A percentile compares a stretch with the other conserved stretches of the same genome.
phyloP scores from a whole-genome alignment of 2,888 invertebrate genomes.

The Trilocha varians region DNA sequence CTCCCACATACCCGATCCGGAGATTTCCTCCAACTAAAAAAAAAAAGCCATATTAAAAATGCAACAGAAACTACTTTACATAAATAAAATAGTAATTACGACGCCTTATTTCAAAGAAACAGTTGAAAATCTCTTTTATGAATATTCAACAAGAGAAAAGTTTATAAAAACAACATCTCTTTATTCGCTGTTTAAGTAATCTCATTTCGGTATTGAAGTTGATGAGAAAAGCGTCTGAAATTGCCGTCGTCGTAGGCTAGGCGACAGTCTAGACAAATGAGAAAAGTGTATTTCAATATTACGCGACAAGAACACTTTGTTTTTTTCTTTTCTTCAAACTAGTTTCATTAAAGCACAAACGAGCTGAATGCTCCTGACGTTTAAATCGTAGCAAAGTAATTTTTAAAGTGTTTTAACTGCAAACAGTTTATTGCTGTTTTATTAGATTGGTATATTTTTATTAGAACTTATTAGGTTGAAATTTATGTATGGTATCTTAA shows the following conservation, averaged over 20 bases:
- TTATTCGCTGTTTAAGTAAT: background rate
- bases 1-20: too few species aligned
- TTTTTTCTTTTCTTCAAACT: background rate
- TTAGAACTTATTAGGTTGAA: too few species aligned
- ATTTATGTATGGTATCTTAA: too few species aligned
- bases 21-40: too few species aligned
- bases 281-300: background rate
- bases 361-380: background rate
- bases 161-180: background rate
- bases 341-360: background rate
- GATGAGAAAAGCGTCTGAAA: background rate
- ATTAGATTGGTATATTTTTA: too few species aligned
- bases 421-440: too few species aligned
- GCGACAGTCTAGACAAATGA: background rate
- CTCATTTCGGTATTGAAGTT: conserved; percentile 1
- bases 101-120: background rate
- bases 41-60: too few species aligned
- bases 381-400: background rate
- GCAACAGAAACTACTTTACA: too few species aligned
- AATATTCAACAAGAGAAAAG: background rate
- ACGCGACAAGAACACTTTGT: background rate
- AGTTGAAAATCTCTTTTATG: background rate
- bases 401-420: too few species aligned
- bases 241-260: background rate
- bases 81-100: too few species aligned